Evolutionary conservation across 2,888 invertebrate genomes (phyloP).

Genomic region (Rhimphoctona megacephalus): DNA sequence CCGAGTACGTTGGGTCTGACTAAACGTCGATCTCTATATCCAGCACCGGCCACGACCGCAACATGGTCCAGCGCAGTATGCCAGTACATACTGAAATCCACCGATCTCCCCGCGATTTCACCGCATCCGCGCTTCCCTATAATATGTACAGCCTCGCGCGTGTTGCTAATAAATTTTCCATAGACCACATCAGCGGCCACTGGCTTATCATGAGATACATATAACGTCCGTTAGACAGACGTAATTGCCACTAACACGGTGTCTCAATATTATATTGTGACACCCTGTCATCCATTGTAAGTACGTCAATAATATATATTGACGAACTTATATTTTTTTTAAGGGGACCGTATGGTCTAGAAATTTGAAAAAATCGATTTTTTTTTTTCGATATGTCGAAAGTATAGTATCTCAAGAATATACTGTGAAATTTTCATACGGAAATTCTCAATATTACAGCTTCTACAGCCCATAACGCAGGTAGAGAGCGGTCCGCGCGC

Average conservation of each 20-base stretch:
- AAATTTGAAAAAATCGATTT: no score
- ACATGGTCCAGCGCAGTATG: conserved; percentile 76
- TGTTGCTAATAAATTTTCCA: conserved; percentile 77
- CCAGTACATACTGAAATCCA: conserved; percentile 73
- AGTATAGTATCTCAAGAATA: no score
- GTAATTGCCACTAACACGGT: conserved; percentile 2
- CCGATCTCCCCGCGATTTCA: conserved; percentile 35
- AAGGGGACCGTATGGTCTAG: no score
- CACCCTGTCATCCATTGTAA: no score
- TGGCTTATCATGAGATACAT: conserved; percentile 21
- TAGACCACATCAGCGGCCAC: conserved; percentile 61
- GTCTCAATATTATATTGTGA: conserved; percentile 32
- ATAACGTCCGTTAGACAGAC: not conserved
- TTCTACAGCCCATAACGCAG: no score
- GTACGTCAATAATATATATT: no score
- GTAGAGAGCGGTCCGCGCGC: no score
- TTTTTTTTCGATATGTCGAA: no score
- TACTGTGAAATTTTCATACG: no score
- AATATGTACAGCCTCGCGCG: conserved; percentile 63
- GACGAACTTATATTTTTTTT: not conserved
- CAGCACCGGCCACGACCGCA: conserved; percentile 78
- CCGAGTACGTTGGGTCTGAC: conserved; percentile 68
- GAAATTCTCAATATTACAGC: no score
- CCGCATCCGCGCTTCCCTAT: conserved; percentile 51
- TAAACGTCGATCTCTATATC: conserved; percentile 74